These are phyloP conservation scores for Netelia fuscicornis DNA, from an alignment of 2,888 invertebrate species.

Conservation along the genomic window DNA sequence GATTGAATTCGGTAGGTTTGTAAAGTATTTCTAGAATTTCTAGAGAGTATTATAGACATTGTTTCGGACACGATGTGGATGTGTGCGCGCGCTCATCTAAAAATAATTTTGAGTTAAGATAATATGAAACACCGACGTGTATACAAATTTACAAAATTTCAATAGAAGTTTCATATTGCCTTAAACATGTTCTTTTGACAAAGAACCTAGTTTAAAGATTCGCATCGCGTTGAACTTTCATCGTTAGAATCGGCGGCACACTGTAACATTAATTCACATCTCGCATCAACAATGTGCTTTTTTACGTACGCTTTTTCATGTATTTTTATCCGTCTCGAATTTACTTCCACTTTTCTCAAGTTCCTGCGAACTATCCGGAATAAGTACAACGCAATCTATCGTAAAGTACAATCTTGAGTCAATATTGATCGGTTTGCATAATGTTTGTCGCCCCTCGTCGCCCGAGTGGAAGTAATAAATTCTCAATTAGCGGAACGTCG, in stretches of 20 bases:
- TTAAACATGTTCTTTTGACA: no score
- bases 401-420: conserved; percentile 60
- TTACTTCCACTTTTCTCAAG: conserved; percentile 1
- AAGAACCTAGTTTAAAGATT: not conserved
- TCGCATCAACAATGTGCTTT: conserved; percentile 11
- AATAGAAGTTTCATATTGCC: no score
- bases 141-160: no score
- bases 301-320: conserved; percentile 5
- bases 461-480: not conserved
- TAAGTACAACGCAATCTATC: conserved; percentile 51
- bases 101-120: not conserved
- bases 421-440: conserved; percentile 54
- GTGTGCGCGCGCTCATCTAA: conserved; percentile 6
- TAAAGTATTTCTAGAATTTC: conserved; percentile 38
- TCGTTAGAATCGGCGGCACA: conserved; percentile 17
- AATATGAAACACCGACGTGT: no score
- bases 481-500: conserved; percentile 34
- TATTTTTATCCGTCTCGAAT: conserved; percentile 6
- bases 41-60: conserved; percentile 27
- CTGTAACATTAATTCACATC: not conserved
- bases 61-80: conserved; percentile 28
- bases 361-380: conserved; percentile 3
- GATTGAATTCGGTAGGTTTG: conserved; percentile 33
- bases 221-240: not conserved
- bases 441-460: conserved; percentile 11